Conservation (phyloP, 2,113 vertebrate species). For the Xiphophorus maculatus region DNA sequence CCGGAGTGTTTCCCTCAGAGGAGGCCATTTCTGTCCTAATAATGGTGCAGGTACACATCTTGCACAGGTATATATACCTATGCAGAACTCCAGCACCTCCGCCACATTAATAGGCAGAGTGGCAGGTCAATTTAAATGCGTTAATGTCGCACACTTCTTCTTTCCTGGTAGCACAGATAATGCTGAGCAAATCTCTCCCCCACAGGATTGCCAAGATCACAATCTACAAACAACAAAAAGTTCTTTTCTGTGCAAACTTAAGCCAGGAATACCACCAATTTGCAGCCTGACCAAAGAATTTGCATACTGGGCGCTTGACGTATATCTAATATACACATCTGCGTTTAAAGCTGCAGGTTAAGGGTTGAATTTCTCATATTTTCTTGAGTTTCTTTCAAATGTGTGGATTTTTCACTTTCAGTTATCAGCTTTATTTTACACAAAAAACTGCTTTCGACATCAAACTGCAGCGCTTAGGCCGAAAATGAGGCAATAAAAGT, state of each 20-base stretch:
- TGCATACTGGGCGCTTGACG: constrained; percentile 67
- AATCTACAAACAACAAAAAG: constrained; percentile 65
- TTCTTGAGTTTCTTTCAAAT: not conserved
- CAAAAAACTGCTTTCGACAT: not conserved
- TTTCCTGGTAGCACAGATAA: constrained; percentile 76
- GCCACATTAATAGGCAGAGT: constrained; percentile 46
- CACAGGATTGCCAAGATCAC: constrained; percentile 52
- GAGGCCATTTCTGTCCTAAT: constrained; percentile 43
- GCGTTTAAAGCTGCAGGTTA: constrained; percentile 15
- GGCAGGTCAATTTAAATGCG: constrained; percentile 73
- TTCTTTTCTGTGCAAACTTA: constrained; percentile 37
- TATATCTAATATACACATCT: constrained; percentile 14
- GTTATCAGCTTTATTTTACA: not conserved
- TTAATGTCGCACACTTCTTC: constrained; percentile 77
- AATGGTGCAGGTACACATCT: constrained; percentile 45
- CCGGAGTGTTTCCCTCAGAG: constrained; percentile 41
- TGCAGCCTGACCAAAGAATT: constrained; percentile 58
- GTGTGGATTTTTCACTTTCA: not conserved
- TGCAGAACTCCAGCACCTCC: constrained; percentile 50
- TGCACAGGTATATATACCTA: constrained; percentile 66
- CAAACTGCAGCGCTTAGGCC: not conserved
- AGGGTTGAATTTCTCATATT: not conserved
- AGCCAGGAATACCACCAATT: constrained; percentile 57
- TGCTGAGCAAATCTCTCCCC: constrained; percentile 48
- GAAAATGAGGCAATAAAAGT: not conserved